Conservation (phyloP, 2,113 vertebrate species). For the Phrynosoma platyrhinos region DNA sequence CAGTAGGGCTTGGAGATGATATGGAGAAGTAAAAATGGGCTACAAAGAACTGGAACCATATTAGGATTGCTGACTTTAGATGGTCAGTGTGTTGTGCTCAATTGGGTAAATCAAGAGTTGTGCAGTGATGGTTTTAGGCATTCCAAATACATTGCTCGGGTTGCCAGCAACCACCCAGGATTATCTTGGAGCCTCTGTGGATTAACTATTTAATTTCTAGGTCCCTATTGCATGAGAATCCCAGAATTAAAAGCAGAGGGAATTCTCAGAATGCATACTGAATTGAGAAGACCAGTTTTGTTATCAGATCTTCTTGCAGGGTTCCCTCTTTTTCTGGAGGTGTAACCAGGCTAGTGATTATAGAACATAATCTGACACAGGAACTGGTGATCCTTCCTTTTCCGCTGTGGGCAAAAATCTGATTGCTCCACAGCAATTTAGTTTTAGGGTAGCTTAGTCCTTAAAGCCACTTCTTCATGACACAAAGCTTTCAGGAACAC, state of each 20-base stretch:
- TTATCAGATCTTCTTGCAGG: slow-evolving; percentile 21
- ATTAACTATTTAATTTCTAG: slow-evolving; percentile 20
- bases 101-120: background rate
- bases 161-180: background rate
- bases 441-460: slow-evolving; percentile 12
- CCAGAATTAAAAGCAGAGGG: slow-evolving; percentile 30
- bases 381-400: background rate
- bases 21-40: background rate
- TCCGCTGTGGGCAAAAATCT: slow-evolving; percentile 25
- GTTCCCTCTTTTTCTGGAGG: background rate
- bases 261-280: slow-evolving; percentile 2
- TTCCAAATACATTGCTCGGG: background rate
- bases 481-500: background rate
- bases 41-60: background rate
- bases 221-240: background rate
- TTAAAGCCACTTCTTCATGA: slow-evolving; percentile 44
- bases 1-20: background rate
- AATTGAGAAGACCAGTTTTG: background rate
- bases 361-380: slow-evolving; percentile 24
- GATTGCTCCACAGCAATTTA: slow-evolving; percentile 22
- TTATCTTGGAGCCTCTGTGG: slow-evolving; percentile 25
- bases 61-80: background rate
- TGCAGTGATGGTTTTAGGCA: background rate
- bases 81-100: background rate
- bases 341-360: slow-evolving; percentile 17